Base-by-base conservation (phyloP, 2,888 invertebrate genomes). In the Protonemura montana region DNA sequence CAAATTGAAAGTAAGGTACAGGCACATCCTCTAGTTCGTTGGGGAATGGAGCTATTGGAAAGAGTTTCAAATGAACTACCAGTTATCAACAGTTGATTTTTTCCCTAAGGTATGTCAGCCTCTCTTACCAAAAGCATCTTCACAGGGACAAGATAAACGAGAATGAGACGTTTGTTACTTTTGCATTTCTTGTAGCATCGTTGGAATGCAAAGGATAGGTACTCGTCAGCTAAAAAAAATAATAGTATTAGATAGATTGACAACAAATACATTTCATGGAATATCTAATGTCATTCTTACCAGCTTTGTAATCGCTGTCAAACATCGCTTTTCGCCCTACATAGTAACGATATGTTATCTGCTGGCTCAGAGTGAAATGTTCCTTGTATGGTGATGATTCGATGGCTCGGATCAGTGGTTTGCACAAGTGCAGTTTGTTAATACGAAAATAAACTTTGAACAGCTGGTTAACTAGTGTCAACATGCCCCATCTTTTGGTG, bases 291-390 rank as follows among this genome's bases (percentile, higher is more conserved):
- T 5, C 5, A 25, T 25, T 88, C 88, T 88, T 90, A 94, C 94
- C 94, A 89, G 95, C 94, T 91, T 96, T 95, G 90, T 98, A 98
- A 90, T 99, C 98, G 86, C 98, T 98, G 91, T 99, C 99, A 91
- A 99, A 99, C 98, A 99, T 99, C 0, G 98, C 97, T 91, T 99
- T 99, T 41, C 99, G 94, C 0, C 99, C 99, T 26, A 98, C 97
- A 92, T 98, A 99, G 91, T 99, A 99, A 90, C 97, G 97, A 91
- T 98, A 99, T 0, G 99, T 99, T 86, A 99, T 97, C 90, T 97
- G 96, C 90, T 99, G 99, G 13, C 98, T 96, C 87, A 98, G 91
- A 0, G 97, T 95, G 91, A 98, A 99, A 87, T 95, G 94, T 86
- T 98, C 97, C 91, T 97, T 98, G 88, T 97, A 95, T 0, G 96